Evolutionary conservation across 2,888 invertebrate genomes (phyloP).

Genomic region (Therioaphis trifolii): DNA sequence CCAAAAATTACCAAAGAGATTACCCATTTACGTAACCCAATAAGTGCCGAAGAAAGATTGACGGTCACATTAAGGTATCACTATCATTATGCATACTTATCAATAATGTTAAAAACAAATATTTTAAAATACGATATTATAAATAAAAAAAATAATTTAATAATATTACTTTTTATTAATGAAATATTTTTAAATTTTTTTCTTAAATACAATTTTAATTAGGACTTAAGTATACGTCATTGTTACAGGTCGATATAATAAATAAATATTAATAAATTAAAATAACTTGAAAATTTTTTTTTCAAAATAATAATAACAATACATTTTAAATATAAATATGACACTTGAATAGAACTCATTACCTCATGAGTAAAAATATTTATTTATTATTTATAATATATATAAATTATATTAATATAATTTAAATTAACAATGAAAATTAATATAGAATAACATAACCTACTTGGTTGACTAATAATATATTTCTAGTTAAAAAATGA

Average conservation of each 20-base stretch:
- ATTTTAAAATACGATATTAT: slow-evolving; percentile 1
- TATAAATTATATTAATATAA: background rate
- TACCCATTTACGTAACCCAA: too few species aligned
- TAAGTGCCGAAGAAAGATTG: too few species aligned
- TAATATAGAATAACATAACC: background rate
- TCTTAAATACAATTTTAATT: slow-evolving; percentile 12
- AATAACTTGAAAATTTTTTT: too few species aligned
- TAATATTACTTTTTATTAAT: background rate
- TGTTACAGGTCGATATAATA: slow-evolving; percentile 5
- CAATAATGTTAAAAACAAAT: too few species aligned
- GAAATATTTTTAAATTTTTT: slow-evolving; percentile 3
- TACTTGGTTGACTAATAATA: slow-evolving; percentile 10
- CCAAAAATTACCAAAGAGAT: too few species aligned
- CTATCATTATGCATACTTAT: too few species aligned
- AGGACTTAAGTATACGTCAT: too few species aligned
- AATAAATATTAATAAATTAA: too few species aligned
- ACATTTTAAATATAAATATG: background rate
- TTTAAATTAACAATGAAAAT: too few species aligned
- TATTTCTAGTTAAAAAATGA: slow-evolving; percentile 12
- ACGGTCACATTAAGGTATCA: too few species aligned
- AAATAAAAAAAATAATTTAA: background rate
- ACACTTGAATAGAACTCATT: background rate
- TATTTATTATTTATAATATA: background rate
- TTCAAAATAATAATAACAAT: background rate
- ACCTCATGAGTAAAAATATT: background rate